Percentiles rank a stretch among this genome's conserved stretches.
These are phyloP conservation scores for Champsocephalus esox DNA, from an alignment of 2,797 vertebrate genomes.

Conservation along the genomic window DNA sequence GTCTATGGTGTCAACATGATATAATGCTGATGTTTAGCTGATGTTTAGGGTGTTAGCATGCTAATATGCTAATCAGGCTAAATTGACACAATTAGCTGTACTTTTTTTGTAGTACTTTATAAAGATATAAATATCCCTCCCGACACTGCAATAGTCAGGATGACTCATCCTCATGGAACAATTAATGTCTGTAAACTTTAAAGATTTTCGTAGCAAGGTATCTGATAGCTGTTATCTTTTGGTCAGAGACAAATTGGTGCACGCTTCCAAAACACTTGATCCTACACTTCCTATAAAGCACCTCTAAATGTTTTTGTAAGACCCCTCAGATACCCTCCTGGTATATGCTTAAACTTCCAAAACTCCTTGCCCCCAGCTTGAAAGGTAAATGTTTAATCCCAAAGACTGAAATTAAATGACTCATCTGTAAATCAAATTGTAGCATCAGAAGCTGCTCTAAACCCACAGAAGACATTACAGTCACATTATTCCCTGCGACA, in stretches of 20 bases:
- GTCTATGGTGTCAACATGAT: too few relatives aligned
- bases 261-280: background rate
- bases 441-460: slow-evolving; percentile 2
- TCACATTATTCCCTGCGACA: background rate
- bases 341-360: background rate
- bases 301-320: background rate
- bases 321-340: background rate
- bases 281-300: background rate
- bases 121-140: too few relatives aligned
- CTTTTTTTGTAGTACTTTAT: too few relatives aligned
- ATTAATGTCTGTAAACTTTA: background rate
- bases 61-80: background rate
- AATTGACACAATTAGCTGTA: too few relatives aligned
- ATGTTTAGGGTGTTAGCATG: background rate
- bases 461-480: slow-evolving; percentile 1
- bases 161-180: background rate
- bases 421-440: slow-evolving; percentile 15
- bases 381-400: background rate
- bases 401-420: slow-evolving; percentile 3
- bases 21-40: too few relatives aligned
- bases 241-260: background rate
- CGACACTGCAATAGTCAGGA: too few relatives aligned
- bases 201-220: background rate
- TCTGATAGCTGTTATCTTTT: background rate
- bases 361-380: background rate